Conservation (phyloP, 2,888 invertebrate genomes). For the Boloria selene region DNA sequence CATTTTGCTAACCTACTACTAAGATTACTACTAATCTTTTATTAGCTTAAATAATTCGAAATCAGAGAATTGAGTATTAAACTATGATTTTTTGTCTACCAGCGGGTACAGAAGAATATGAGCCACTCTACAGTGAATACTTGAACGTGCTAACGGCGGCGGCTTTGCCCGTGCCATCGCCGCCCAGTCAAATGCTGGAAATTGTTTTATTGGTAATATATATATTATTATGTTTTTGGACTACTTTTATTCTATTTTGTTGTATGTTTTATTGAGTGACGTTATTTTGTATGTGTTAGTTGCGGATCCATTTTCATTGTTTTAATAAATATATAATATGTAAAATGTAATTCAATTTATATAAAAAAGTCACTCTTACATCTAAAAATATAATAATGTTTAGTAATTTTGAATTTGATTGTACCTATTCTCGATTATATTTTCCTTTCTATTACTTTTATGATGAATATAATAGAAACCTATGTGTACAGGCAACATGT, state of each 20-base stretch:
- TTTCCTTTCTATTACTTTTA: neutral
- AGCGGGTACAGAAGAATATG: conserved; percentile 51
- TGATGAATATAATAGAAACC: neutral
- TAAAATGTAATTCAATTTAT: no score
- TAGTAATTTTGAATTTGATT: no score
- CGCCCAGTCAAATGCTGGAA: conserved; percentile 75
- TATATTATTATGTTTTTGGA: conserved; percentile 1
- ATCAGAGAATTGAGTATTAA: no score
- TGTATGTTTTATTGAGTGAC: neutral
- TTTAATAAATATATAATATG: no score
- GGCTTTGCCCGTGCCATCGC: conserved; percentile 70
- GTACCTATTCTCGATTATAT: no score
- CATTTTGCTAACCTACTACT: no score
- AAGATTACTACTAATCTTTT: no score
- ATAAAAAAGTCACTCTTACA: no score
- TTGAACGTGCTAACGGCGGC: conserved; percentile 88
- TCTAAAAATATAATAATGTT: no score
- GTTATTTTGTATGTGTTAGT: no score
- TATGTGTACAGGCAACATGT: conserved; percentile 58
- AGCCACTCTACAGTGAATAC: conserved; percentile 89
- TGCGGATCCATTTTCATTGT: no score
- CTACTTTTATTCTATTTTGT: neutral
- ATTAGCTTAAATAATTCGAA: no score
- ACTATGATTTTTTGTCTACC: conserved; percentile 19
- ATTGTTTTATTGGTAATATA: conserved; percentile 84